Percentiles rank a stretch among this genome's conserved stretches.
Evolutionary conservation across 2,888 invertebrate species (phyloP).

Genomic region (Stegana nigrithorax): DNA sequence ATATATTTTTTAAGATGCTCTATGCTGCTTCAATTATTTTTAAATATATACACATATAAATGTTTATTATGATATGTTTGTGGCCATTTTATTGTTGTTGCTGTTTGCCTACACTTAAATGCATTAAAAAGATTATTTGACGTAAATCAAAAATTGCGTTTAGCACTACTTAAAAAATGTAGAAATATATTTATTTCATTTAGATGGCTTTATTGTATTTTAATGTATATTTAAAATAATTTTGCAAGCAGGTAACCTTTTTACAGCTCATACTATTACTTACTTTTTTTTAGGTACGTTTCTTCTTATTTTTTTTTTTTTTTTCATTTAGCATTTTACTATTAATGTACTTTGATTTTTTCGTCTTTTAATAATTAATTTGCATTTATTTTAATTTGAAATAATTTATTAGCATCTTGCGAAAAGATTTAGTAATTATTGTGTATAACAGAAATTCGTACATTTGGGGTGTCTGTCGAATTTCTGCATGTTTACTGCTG

Average conservation of each 20-base stretch:
- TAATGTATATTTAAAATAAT: conserved; percentile 27
- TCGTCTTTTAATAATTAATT: too few species aligned
- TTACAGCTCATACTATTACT: conserved; percentile 67
- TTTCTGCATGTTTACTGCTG: too few species aligned
- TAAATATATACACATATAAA: conserved; percentile 7
- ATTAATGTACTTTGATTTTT: too few species aligned
- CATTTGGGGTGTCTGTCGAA: conserved; percentile 39
- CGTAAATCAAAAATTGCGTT: not conserved
- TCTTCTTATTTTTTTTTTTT: conserved; percentile 17
- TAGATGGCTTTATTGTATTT: conserved; percentile 19
- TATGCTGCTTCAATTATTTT: not conserved
- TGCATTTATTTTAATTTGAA: too few species aligned
- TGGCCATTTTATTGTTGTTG: not conserved
- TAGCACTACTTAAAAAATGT: not conserved
- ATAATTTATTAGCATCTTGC: too few species aligned
- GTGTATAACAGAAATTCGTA: conserved; percentile 39
- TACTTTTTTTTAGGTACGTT: conserved; percentile 26
- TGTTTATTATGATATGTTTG: not conserved
- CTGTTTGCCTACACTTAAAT: conserved; percentile 1
- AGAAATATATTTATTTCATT: not conserved
- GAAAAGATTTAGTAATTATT: too few species aligned
- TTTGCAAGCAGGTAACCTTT: conserved; percentile 68
- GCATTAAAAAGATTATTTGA: not conserved
- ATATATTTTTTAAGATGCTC: not conserved
- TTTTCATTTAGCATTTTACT: not conserved